Evolutionary conservation across 1,140 invertebrate genomes (phyloP).

Genomic region (Rhyzopertha dominica): DNA sequence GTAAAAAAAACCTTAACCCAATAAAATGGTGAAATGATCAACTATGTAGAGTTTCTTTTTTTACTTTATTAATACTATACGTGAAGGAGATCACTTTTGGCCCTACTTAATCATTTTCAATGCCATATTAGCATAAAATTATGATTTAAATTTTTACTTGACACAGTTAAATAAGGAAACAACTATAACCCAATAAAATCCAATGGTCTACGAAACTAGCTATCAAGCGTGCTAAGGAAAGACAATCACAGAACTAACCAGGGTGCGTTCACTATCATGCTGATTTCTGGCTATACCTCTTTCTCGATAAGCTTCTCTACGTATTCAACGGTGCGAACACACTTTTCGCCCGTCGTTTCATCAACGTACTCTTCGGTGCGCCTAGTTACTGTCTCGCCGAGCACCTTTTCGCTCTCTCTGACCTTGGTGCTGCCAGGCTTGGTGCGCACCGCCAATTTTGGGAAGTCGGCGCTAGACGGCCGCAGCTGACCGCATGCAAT

Average conservation of each 20-base stretch:
- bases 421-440: slow-evolving; percentile 74
- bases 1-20: no score
- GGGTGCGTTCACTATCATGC: slow-evolving; percentile 18
- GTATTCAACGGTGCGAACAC: slow-evolving; percentile 84
- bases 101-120: no score
- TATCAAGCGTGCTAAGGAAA: no score
- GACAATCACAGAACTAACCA: slow-evolving; percentile 19
- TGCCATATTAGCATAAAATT: no score
- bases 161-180: no score
- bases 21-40: no score
- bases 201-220: no score
- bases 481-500: slow-evolving; percentile 45
- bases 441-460: slow-evolving; percentile 77
- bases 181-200: no score
- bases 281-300: slow-evolving; percentile 72
- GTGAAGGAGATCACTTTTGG: no score
- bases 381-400: slow-evolving; percentile 80
- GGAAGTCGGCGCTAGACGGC: slow-evolving; percentile 63
- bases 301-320: slow-evolving; percentile 92
- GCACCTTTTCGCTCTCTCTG: slow-evolving; percentile 80
- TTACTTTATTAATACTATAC: no score
- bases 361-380: slow-evolving; percentile 85
- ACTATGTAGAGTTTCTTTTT: no score
- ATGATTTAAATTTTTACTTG: no score
- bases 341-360: slow-evolving; percentile 75